phyloP scores from a whole-genome alignment of 2,113 vertebrate species.

The Alethe diademata region DNA sequence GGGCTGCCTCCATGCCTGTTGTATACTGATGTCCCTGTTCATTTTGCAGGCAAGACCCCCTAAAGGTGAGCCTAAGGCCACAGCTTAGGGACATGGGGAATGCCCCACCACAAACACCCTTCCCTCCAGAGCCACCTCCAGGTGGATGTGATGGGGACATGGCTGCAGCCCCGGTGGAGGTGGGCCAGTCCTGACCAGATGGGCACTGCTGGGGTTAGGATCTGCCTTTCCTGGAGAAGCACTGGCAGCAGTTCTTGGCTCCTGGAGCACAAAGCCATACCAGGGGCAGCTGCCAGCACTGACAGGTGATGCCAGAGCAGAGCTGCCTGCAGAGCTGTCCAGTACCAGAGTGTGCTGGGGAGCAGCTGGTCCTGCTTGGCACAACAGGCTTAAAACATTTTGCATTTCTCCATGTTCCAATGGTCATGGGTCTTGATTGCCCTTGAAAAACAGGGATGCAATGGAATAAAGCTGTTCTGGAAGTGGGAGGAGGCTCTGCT shows the following conservation, averaged over 20 bases:
- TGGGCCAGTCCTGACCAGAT: not conserved
- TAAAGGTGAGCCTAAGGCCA: not conserved
- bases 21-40: not conserved
- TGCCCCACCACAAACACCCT: not conserved
- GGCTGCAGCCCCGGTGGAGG: accelerated
- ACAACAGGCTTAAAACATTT: not conserved
- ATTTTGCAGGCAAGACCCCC: conserved; percentile 53
- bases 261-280: not conserved
- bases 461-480: conserved; percentile 7
- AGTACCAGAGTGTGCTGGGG: not conserved
- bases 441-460: not conserved
- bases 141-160: accelerated
- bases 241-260: not conserved
- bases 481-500: not conserved
- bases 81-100: not conserved
- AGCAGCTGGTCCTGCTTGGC: too few species aligned
- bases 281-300: not conserved
- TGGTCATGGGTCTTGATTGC: not conserved
- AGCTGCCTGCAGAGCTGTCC: accelerated
- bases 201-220: not conserved
- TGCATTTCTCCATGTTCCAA: accelerated
- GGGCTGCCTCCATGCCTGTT: not conserved
- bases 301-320: accelerated
- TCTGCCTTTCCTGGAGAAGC: not conserved
- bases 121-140: not conserved